A percentile compares a stretch with the other conserved stretches of the same genome.
Evolutionary conservation across 2,797 vertebrate species (phyloP).

Genomic region (Enteromius treurensis): DNA sequence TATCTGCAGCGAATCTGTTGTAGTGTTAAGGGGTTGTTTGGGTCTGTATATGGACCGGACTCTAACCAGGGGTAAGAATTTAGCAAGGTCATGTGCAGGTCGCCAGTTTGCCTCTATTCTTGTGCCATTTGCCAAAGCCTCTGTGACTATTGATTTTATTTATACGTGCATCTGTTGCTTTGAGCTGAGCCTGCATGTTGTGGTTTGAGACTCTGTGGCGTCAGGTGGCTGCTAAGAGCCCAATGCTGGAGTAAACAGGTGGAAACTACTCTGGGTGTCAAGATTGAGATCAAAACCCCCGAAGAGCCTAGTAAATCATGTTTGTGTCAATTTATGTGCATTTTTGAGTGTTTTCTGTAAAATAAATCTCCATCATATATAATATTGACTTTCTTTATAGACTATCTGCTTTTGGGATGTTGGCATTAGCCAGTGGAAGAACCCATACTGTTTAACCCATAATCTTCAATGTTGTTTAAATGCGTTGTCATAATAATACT

Average conservation of each 20-base stretch:
- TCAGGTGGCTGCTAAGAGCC: conserved; percentile 42
- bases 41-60: background rate
- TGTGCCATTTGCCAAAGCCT: conserved; percentile 57
- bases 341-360: background rate
- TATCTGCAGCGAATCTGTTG: background rate
- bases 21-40: background rate
- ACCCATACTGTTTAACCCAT: background rate
- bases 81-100: conserved; percentile 48
- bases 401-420: background rate
- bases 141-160: conserved; percentile 65
- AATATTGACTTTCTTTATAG: background rate
- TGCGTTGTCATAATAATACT: background rate
- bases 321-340: background rate
- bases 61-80: conserved; percentile 7
- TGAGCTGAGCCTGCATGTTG: conserved; percentile 41
- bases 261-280: background rate
- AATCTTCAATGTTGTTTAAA: background rate
- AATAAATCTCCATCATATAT: background rate
- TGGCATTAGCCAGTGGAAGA: background rate
- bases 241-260: conserved; percentile 34
- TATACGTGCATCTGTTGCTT: conserved; percentile 53
- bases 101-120: conserved; percentile 46
- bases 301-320: background rate
- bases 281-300: background rate
- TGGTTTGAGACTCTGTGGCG: conserved; percentile 37